Conservation (phyloP, 2,888 invertebrate genomes). For the Axea sp. region DNA sequence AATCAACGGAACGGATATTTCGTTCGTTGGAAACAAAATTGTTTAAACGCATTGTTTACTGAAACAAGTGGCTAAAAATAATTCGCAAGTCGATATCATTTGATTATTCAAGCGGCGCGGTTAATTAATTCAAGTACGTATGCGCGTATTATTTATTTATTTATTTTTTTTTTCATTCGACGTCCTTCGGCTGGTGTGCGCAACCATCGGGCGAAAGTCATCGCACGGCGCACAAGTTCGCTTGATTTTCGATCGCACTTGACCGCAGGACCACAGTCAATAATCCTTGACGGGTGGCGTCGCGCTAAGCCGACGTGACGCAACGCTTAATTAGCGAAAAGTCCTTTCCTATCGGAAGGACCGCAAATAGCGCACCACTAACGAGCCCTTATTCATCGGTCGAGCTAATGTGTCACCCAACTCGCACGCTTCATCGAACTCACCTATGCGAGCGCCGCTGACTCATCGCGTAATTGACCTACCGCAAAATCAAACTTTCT, state of each 20-base stretch:
- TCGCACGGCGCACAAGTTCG: too few species aligned
- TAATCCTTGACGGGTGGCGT: conserved; percentile 44
- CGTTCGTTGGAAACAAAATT: too few species aligned
- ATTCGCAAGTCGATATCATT: conserved; percentile 5
- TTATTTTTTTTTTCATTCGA: too few species aligned
- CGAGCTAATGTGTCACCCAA: conserved; percentile 54
- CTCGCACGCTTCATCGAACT: conserved; percentile 38
- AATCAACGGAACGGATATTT: too few species aligned
- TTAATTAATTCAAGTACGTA: conserved; percentile 25
- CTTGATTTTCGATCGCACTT: conserved; percentile 37
- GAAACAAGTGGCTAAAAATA: too few species aligned
- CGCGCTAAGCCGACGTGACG: conserved; percentile 40
- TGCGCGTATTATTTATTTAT: too few species aligned
- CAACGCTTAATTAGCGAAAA: conserved; percentile 57
- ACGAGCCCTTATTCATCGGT: conserved; percentile 57
- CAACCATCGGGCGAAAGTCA: conserved; percentile 35
- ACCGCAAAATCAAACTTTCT: conserved; percentile 62
- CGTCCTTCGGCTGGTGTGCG: conserved; percentile 15
- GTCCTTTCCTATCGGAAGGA: conserved; percentile 48
- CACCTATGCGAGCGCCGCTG: conserved; percentile 57
- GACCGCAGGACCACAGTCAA: conserved; percentile 45
- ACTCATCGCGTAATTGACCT: conserved; percentile 61
- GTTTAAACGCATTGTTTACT: too few species aligned
- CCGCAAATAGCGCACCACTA: conserved; percentile 44
- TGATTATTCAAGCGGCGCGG: conserved; percentile 15